These are phyloP conservation scores for Zaprionus tsacasi DNA, from an alignment of 1,140 invertebrate genomes.

Conservation along the genomic window DNA sequence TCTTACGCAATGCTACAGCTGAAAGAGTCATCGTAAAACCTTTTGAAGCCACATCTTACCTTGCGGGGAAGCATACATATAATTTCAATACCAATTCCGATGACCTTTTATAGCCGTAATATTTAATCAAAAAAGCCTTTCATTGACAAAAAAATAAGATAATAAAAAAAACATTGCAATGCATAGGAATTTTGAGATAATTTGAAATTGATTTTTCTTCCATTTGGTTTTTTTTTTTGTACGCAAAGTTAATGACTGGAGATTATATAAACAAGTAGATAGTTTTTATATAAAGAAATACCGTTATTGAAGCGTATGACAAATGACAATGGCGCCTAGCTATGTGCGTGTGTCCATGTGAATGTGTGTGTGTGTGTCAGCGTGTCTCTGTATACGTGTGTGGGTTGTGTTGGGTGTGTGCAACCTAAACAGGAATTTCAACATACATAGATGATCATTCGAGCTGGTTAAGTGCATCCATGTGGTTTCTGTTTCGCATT, in stretches of 20 bases:
- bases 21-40: constrained; percentile 32
- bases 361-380: constrained; percentile 16
- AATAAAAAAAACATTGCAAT: constrained; percentile 45
- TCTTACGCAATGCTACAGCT: constrained; percentile 16
- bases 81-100: constrained; percentile 33
- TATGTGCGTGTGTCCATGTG: constrained; percentile 29
- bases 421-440: constrained; percentile 22
- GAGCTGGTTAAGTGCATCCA: constrained; percentile 40
- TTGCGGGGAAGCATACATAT: background rate
- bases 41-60: constrained; percentile 37
- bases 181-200: constrained; percentile 70
- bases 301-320: constrained; percentile 64
- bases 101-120: constrained; percentile 54
- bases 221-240: constrained; percentile 25
- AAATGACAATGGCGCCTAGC: constrained; percentile 51
- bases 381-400: constrained; percentile 27
- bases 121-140: constrained; percentile 43
- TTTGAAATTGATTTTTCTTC: constrained; percentile 52
- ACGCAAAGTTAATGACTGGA: constrained; percentile 84
- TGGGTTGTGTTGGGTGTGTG: constrained; percentile 22
- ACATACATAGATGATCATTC: constrained; percentile 29
- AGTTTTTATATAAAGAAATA: constrained; percentile 56
- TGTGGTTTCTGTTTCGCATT: constrained; percentile 50
- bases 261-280: constrained; percentile 71
- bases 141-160: constrained; percentile 12